A percentile compares a stretch with the other conserved stretches of the same genome.
phyloP scores from a whole-genome alignment of 2,113 vertebrate species.

The Prinia subflava region DNA sequence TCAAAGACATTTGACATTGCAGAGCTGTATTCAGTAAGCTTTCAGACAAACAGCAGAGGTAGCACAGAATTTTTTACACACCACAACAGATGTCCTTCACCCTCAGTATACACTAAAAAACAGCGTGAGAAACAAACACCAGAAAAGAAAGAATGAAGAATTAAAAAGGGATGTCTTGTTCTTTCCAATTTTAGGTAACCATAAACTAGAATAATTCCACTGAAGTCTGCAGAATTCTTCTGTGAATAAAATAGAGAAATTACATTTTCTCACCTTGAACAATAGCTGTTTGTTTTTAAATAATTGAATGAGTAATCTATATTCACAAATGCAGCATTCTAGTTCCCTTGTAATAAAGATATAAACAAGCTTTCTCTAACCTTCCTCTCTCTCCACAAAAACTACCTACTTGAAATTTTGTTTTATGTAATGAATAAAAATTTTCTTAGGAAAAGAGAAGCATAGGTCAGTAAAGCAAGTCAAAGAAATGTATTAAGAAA shows the following conservation, averaged over 20 bases:
- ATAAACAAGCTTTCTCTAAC: not conserved
- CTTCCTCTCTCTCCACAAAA: not conserved
- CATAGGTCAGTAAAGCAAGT: not conserved
- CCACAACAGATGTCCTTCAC: not conserved
- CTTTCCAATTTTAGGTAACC: not conserved
- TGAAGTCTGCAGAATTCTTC: not conserved
- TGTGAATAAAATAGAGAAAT: not conserved
- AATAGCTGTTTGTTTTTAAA: not conserved
- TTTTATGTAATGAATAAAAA: not conserved
- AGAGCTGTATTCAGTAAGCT: not conserved
- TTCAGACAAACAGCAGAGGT: conserved; percentile 39
- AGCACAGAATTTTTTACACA: conserved; percentile 1
- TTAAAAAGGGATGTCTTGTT: not conserved
- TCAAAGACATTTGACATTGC: conserved; percentile 57
- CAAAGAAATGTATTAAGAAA: not conserved
- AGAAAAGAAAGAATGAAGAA: not conserved
- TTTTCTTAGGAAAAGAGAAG: not conserved
- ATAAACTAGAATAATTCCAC: not conserved
- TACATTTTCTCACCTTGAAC: not conserved
- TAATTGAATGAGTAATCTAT: not conserved
- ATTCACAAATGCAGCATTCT: not conserved
- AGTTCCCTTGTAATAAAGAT: not conserved
- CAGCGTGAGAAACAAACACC: not conserved
- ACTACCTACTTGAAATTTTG: not conserved
- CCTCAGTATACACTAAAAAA: not conserved